Conservation (phyloP, 2,113 vertebrate species). For the Solea solea region DNA sequence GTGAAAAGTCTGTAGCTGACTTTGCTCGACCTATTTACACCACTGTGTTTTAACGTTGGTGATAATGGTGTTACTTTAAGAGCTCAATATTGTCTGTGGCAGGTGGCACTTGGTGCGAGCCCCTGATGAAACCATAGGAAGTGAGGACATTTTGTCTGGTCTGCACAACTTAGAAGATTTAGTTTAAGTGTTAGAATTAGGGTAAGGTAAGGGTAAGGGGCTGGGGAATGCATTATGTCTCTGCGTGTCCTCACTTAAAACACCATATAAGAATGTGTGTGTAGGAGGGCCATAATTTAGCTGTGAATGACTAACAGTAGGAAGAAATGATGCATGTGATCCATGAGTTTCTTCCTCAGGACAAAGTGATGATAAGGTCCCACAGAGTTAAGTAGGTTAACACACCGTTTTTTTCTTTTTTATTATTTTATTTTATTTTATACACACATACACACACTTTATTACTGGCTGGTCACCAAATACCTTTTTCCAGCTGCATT, state of each 20-base stretch:
- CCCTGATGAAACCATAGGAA: too few relatives aligned
- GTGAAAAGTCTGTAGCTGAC: too few relatives aligned
- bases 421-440: neutral
- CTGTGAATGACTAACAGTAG: conserved; percentile 61
- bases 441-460: conserved; percentile 3
- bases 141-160: too few relatives aligned
- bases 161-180: too few relatives aligned
- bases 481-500: conserved; percentile 41
- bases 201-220: too few relatives aligned
- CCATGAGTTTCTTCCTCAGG: conserved; percentile 30
- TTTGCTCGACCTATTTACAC: too few relatives aligned
- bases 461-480: conserved; percentile 52
- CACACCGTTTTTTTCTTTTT: neutral
- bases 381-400: conserved; percentile 53
- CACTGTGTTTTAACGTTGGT: too few relatives aligned
- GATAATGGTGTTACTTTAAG: too few relatives aligned
- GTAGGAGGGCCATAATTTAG: conserved; percentile 13
- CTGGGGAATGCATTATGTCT: neutral
- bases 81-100: too few relatives aligned
- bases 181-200: too few relatives aligned
- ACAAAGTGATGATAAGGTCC: conserved; percentile 46
- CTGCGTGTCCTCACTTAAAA: neutral
- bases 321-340: conserved; percentile 50
- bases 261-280: conserved; percentile 14
- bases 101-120: too few relatives aligned